Evolutionary conservation across 2,888 invertebrate genomes (phyloP).

Genomic region (Euspilapteryx auroguttella): DNA sequence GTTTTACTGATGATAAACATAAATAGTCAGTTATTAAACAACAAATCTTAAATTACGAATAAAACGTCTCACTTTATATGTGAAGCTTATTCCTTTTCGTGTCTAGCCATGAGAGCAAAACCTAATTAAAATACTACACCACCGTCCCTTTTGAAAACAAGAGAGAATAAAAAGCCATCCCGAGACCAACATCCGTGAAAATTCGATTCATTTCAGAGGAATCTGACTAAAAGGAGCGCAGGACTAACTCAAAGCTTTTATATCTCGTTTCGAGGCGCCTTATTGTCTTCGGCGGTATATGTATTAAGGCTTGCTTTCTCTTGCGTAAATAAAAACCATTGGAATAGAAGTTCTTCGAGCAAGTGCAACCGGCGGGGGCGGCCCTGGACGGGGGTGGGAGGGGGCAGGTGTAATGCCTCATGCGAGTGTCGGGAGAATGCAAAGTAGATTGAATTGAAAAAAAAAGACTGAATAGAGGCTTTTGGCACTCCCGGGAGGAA

Average conservation of each 20-base stretch:
- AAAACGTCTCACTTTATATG: too few species aligned
- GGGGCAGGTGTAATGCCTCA: conserved; percentile 55
- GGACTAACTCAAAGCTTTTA: conserved; percentile 61
- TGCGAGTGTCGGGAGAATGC: conserved; percentile 55
- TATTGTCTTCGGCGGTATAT: conserved; percentile 57
- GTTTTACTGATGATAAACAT: too few species aligned
- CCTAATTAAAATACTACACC: too few species aligned
- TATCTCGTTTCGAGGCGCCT: conserved; percentile 53
- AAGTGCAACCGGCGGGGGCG: conserved; percentile 30
- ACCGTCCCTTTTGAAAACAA: too few species aligned
- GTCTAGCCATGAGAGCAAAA: too few species aligned
- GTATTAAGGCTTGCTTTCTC: conserved; percentile 58
- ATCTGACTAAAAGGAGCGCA: conserved; percentile 51
- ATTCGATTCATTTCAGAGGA: conserved; percentile 60
- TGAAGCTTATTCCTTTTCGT: too few species aligned
- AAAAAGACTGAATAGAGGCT: conserved; percentile 43
- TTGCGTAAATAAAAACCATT: conserved; percentile 59
- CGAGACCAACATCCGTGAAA: too few species aligned
- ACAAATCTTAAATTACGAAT: too few species aligned
- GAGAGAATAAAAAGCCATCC: too few species aligned
- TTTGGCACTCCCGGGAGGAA: conserved; percentile 35
- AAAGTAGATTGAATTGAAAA: conserved; percentile 61
- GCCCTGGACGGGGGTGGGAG: conserved; percentile 15
- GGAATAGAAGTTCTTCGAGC: conserved; percentile 39
- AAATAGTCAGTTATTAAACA: too few species aligned